Percentiles rank a stretch among this genome's conserved stretches.
Conservation (phyloP, 2,797 vertebrate genomes). For the Lepus townsendii region DNA sequence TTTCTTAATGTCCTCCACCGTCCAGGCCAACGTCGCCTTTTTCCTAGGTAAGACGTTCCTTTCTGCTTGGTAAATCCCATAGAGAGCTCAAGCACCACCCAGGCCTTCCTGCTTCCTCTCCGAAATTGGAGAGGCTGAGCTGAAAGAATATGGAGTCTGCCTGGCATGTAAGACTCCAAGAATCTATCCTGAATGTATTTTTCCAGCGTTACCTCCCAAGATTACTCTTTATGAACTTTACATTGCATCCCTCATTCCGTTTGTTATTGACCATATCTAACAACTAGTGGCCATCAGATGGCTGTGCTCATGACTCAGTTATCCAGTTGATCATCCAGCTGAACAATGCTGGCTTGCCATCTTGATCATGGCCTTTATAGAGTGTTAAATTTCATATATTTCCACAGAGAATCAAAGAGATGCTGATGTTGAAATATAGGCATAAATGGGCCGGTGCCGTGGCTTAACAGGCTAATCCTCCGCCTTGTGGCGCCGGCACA, state of each 20-base stretch:
- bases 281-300: not conserved
- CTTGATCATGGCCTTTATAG: slow-evolving; percentile 48
- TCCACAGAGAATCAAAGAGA: slow-evolving; percentile 49
- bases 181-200: not conserved
- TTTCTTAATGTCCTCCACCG: slow-evolving; percentile 29
- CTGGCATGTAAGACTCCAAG: slow-evolving; percentile 29
- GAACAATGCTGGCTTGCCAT: slow-evolving; percentile 55
- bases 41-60: not conserved
- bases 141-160: slow-evolving; percentile 1
- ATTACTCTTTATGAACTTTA: slow-evolving; percentile 35
- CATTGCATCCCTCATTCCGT: not conserved
- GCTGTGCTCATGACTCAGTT: slow-evolving; percentile 20
- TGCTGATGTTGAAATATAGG: slow-evolving; percentile 58
- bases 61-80: slow-evolving; percentile 23
- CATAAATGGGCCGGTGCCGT: not conserved
- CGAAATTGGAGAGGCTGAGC: slow-evolving; percentile 29
- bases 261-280: not conserved
- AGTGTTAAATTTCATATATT: slow-evolving; percentile 27
- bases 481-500: too few relatives aligned
- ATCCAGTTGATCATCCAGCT: slow-evolving; percentile 8
- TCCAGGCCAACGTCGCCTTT: not conserved
- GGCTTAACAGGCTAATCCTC: too few relatives aligned
- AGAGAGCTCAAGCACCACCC: not conserved
- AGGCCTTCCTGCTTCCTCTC: not conserved
- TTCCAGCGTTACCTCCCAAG: slow-evolving; percentile 23